A percentile compares a stretch with the other conserved stretches of the same genome.
phyloP scores from a whole-genome alignment of 2,888 invertebrate genomes.

The Eugnorisma glareosa region DNA sequence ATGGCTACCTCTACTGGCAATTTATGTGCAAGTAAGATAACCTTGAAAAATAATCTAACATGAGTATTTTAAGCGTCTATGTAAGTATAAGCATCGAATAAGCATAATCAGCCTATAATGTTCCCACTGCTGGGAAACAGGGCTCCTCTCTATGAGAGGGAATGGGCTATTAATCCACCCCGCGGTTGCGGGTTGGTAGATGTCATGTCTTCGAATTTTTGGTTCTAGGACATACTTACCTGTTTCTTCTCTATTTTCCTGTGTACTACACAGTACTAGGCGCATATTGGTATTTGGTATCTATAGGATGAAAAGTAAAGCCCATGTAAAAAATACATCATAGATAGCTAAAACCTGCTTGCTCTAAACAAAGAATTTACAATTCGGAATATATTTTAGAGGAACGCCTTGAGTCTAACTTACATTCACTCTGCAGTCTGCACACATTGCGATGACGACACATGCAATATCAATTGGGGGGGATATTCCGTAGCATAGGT shows the following conservation, averaged over 20 bases:
- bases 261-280: not conserved
- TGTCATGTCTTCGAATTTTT: not conserved
- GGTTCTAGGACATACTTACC: not conserved
- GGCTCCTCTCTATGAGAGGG: not conserved
- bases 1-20: slow-evolving; percentile 87
- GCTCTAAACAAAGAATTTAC: slow-evolving; percentile 10
- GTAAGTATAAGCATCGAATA: not conserved
- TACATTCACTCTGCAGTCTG: slow-evolving; percentile 50
- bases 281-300: not conserved
- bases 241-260: not conserved
- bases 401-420: slow-evolving; percentile 49
- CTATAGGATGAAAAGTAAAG: not conserved
- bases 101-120: not conserved
- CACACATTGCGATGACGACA: slow-evolving; percentile 37
- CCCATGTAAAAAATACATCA: not conserved
- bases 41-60: not conserved
- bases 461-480: slow-evolving; percentile 18
- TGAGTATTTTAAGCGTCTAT: not conserved
- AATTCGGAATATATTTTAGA: slow-evolving; percentile 28
- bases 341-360: not conserved
- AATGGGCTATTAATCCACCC: not conserved
- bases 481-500: slow-evolving; percentile 34
- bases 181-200: not conserved
- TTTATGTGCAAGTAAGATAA: slow-evolving; percentile 91
- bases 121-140: not conserved